Percentiles rank a stretch among this genome's conserved stretches.
Conservation (phyloP, 1,140 invertebrate species). For the Panonychus citri region DNA sequence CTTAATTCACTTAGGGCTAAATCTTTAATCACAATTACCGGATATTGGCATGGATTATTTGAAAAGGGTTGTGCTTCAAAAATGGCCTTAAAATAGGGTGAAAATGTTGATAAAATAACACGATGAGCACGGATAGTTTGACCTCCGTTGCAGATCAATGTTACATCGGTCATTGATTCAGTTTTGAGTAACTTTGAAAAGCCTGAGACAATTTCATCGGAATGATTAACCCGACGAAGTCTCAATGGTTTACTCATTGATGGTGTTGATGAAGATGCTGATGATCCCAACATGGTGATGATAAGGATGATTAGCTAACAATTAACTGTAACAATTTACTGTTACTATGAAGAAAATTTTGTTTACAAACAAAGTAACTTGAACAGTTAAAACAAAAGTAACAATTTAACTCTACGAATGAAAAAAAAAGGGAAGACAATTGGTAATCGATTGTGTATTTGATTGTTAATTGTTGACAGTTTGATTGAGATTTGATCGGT, state of each 20-base stretch:
- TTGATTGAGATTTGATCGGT: too few species aligned
- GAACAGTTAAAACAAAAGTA: too few species aligned
- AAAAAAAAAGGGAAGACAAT: too few species aligned
- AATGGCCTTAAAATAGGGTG: constrained; percentile 8
- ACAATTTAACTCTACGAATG: too few species aligned
- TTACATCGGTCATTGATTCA: constrained; percentile 4
- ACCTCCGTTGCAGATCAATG: constrained; percentile 1
- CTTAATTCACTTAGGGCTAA: constrained; percentile 31
- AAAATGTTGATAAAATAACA: constrained; percentile 9
- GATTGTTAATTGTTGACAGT: too few species aligned
- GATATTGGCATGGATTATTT: constrained; percentile 17
- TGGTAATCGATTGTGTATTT: too few species aligned
- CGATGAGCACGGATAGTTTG: constrained; percentile 9
- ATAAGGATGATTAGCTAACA: background rate
- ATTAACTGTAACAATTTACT: too few species aligned
- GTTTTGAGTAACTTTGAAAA: background rate
- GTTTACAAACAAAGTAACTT: too few species aligned
- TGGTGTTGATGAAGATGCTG: background rate
- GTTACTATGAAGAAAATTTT: too few species aligned
- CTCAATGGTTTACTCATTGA: background rate
- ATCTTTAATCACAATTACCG: constrained; percentile 31
- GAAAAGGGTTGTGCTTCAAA: constrained; percentile 5
- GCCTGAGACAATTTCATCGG: constrained; percentile 1
- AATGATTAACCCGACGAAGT: constrained; percentile 1
- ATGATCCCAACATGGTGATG: background rate